These are phyloP conservation scores for Liasis olivaceus DNA, from an alignment of 2,797 vertebrate genomes.

Conservation along the genomic window DNA sequence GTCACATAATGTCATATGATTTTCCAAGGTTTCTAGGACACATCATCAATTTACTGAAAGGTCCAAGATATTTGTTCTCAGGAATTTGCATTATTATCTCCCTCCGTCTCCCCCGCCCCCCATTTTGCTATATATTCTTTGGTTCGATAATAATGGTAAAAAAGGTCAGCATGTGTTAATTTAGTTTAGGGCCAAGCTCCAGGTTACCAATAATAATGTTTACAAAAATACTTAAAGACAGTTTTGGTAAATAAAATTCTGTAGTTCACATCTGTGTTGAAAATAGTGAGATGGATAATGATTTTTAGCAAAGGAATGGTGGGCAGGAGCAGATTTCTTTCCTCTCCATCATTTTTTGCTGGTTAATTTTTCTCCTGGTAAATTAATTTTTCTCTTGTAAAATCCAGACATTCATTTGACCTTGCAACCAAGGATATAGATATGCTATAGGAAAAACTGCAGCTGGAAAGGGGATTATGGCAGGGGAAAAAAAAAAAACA, in stretches of 20 bases:
- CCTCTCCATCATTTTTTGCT: not conserved
- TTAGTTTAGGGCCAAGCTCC: not conserved
- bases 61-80: slow-evolving; percentile 4
- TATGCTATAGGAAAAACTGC: not conserved
- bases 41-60: slow-evolving; percentile 42
- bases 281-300: not conserved
- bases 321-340: not conserved
- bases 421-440: not conserved
- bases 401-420: not conserved
- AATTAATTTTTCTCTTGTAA: not conserved
- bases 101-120: not conserved
- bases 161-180: not conserved
- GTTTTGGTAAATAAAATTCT: not conserved
- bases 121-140: slow-evolving; percentile 22
- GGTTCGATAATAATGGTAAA: slow-evolving; percentile 10
- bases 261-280: not conserved
- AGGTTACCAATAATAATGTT: not conserved
- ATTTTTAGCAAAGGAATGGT: not conserved
- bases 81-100: not conserved
- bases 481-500: not conserved
- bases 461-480: no score
- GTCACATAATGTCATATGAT: slow-evolving; percentile 38
- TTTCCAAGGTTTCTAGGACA: slow-evolving; percentile 37
- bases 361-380: not conserved
- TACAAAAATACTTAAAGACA: not conserved